phyloP scores from a whole-genome alignment of 2,113 vertebrate species.

The Psephotus haematonotus region DNA sequence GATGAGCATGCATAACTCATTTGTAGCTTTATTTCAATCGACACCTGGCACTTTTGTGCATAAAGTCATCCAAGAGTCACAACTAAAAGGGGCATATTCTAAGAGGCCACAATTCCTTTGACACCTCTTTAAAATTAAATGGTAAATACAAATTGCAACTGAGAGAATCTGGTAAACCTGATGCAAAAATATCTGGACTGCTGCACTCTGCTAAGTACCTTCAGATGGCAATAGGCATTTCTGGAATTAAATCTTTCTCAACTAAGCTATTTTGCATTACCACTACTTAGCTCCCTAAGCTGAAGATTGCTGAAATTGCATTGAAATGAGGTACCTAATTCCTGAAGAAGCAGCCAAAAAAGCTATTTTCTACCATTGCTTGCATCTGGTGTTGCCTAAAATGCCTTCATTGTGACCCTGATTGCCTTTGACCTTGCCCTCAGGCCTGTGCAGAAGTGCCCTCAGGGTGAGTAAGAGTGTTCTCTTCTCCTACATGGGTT shows the following conservation, averaged over 20 bases:
- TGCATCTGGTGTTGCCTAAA: neutral
- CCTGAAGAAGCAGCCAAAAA: neutral
- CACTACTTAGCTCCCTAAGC: neutral
- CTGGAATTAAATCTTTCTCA: constrained; percentile 7
- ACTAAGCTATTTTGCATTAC: neutral
- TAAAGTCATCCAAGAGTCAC: constrained; percentile 48
- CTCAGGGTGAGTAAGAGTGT: neutral
- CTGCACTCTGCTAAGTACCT: neutral
- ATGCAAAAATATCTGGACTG: neutral
- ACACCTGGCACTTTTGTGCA: neutral
- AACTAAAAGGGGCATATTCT: neutral
- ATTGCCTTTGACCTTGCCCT: neutral
- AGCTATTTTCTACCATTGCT: neutral
- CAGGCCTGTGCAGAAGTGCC: neutral
- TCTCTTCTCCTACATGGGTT: neutral
- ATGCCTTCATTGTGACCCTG: neutral
- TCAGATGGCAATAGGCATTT: constrained; percentile 35
- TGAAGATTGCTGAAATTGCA: neutral
- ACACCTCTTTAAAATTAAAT: neutral
- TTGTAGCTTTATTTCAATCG: constrained; percentile 21
- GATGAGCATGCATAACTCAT: neutral
- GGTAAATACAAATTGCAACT: neutral
- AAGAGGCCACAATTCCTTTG: constrained; percentile 7
- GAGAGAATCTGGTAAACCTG: neutral
- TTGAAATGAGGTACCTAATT: neutral